Conservation (phyloP, 2,888 invertebrate species). For the Nomada flava region DNA sequence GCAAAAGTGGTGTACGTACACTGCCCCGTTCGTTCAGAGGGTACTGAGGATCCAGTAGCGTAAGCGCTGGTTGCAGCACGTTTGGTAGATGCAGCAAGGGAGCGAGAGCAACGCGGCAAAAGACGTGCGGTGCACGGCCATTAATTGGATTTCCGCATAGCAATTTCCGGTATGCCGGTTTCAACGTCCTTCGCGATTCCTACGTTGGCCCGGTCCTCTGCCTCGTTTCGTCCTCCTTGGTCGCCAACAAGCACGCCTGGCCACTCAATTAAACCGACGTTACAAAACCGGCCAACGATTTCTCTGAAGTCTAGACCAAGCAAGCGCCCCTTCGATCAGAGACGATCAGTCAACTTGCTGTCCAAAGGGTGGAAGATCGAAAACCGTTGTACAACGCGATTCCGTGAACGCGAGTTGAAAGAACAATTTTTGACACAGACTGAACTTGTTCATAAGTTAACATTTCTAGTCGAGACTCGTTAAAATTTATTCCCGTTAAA, state of each 20-base stretch:
- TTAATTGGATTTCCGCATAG: constrained; percentile 77
- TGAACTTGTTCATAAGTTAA: no score
- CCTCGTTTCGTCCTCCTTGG: constrained; percentile 36
- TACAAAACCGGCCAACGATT: constrained; percentile 62
- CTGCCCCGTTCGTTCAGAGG: background rate
- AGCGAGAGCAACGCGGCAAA: constrained; percentile 35
- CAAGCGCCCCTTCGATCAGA: background rate
- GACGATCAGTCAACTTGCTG: background rate
- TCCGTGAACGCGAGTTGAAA: background rate
- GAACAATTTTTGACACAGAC: no score
- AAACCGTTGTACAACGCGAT: background rate
- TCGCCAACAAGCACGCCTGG: constrained; percentile 36
- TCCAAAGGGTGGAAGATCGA: background rate
- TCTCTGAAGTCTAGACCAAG: background rate
- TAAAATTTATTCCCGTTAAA: no score
- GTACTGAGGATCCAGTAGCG: constrained; percentile 12
- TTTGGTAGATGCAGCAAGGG: background rate
- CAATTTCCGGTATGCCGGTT: constrained; percentile 69
- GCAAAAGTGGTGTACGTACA: no score
- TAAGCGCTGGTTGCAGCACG: background rate
- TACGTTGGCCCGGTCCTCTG: constrained; percentile 42
- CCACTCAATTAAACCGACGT: constrained; percentile 74
- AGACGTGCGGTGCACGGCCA: constrained; percentile 65
- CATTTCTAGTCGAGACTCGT: no score
- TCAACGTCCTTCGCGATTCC: constrained; percentile 50